These are phyloP conservation scores for Drosophila ogumai DNA, from an alignment of 1,140 invertebrate species.

Conservation along the genomic window DNA sequence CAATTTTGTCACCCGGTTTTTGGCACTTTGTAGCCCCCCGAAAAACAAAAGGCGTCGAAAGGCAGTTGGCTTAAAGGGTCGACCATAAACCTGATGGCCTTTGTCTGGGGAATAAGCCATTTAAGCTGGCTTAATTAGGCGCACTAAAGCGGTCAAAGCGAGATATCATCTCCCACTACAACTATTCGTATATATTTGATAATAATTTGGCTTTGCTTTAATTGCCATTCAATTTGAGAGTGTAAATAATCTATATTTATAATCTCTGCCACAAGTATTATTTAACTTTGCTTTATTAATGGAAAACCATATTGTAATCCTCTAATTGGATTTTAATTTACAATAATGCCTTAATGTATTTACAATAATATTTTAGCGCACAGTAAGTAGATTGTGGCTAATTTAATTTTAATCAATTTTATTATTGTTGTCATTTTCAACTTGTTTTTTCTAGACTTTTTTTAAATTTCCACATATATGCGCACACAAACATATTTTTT, in stretches of 20 bases:
- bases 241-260: background rate
- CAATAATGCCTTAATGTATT: conserved; percentile 1
- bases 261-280: background rate
- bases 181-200: background rate
- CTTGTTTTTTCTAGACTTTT: background rate
- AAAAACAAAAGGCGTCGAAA: conserved; percentile 25
- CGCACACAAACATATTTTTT: background rate
- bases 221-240: background rate
- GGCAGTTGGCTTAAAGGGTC: conserved; percentile 11
- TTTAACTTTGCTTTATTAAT: background rate
- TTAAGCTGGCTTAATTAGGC: conserved; percentile 22
- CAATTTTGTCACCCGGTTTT: conserved; percentile 30
- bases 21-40: conserved; percentile 20
- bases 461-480: conserved; percentile 8
- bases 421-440: background rate
- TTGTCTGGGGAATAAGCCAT: conserved; percentile 17
- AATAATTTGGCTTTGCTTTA: background rate
- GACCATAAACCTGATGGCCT: conserved; percentile 26
- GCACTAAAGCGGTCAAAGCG: background rate
- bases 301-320: background rate
- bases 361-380: background rate
- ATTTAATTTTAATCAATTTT: background rate
- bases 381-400: background rate
- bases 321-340: conserved; percentile 7
- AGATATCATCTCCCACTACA: too few species aligned